Base-by-base conservation (phyloP, 2,113 vertebrate genomes). In the Carettochelys insculpta region DNA sequence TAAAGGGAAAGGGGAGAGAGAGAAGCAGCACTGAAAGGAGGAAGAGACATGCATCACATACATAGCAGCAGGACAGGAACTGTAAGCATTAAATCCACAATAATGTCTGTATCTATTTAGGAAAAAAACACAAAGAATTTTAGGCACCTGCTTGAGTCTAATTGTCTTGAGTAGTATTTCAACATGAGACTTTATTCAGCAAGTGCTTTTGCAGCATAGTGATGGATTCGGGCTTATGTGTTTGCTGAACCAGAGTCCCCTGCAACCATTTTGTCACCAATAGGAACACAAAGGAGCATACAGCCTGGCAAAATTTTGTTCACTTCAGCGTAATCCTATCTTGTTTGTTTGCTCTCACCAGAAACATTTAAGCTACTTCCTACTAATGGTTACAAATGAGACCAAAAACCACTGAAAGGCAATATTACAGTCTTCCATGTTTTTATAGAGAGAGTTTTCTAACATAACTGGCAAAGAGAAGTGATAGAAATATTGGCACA, bases 401-500 rank as follows among this genome's bases (percentile, higher is more conserved):
- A 53, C 22, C 24, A 41, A 22, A 53, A 51, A 10, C 12, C 13
- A 8, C 38, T 3, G 22, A 56, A 25, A 54, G 68, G 17, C 22
- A 43, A 68, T 5, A 2, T 68, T 68, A 68, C n/a, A n/a, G n/a
- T n/a, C n/a, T n/a, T 50, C 48, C 48, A 14, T 50, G 48, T 50
- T 50, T 50, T 50, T 87, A 83, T 84, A 86, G 87, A 86, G n/a
- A n/a, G n/a, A n/a, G n/a, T n/a, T n/a, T n/a, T n/a, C n/a, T n/a
- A n/a, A n/a, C n/a, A n/a, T n/a, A n/a, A n/a, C n/a, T n/a, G n/a
- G n/a, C n/a, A n/a, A n/a, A n/a, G n/a, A n/a, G n/a, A n/a, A 92
- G 48, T 16, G n/a, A 38, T 38, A 80, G 87, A 95, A 89, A 89
- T 95, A 92, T 94, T 94, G 96, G 88, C 92, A 85, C 92, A 87